Conservation (phyloP, 2,888 invertebrate genomes). For the Hyles lineata region DNA sequence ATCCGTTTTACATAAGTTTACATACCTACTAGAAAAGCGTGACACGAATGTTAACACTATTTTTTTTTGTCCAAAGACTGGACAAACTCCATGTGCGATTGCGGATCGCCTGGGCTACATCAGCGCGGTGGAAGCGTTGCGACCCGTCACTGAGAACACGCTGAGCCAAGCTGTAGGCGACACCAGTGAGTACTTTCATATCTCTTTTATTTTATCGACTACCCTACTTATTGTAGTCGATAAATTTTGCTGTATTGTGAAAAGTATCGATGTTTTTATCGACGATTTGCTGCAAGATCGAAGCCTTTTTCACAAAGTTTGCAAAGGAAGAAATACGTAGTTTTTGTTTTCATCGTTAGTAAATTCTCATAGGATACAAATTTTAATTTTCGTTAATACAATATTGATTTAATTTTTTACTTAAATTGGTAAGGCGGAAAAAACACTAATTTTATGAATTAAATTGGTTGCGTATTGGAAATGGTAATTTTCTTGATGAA, state of each 20-base stretch:
- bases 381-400: too few relatives aligned
- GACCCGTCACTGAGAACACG: slow-evolving; percentile 92
- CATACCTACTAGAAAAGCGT: not conserved
- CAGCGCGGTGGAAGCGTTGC: slow-evolving; percentile 98
- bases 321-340: too few relatives aligned
- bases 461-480: too few relatives aligned
- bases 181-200: slow-evolving; percentile 63
- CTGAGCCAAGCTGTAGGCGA: slow-evolving; percentile 82
- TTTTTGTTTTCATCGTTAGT: too few relatives aligned
- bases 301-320: not conserved
- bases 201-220: not conserved
- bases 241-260: not conserved
- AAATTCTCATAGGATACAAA: too few relatives aligned
- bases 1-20: slow-evolving; percentile 11
- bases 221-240: not conserved
- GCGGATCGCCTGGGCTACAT: slow-evolving; percentile 99
- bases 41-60: not conserved
- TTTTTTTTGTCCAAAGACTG: slow-evolving; percentile 87
- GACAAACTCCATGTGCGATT: slow-evolving; percentile 98
- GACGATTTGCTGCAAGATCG: not conserved
- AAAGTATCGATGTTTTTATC: not conserved
- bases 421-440: too few relatives aligned
- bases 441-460: too few relatives aligned
- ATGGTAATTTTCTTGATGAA: too few relatives aligned
- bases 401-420: too few relatives aligned